Evolutionary conservation across 2,113 vertebrate genomes (phyloP), one percentile per base, ranked within the genome.

Genomic region (Oenanthe oenanthe): DNA sequence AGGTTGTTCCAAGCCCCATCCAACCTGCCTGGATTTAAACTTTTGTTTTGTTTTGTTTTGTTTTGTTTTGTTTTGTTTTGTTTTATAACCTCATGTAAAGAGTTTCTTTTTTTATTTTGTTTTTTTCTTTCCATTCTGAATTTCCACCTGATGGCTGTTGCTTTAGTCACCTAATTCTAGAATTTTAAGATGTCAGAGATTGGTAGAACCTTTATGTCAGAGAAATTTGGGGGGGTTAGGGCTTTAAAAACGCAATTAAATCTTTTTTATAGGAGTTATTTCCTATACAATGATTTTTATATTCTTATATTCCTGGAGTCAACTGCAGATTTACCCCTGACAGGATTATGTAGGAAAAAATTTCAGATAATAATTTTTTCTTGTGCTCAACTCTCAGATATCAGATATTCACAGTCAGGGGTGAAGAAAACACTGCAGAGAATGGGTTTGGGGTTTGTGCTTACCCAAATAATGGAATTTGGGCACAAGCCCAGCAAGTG

Each of bases 201-300:
- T 54, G 29, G 32, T 29, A 63, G 32, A 67, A 53, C 0, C 4
- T 32, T 88, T 67, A 40, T 54, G 47, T 74, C 29, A 68, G 9
- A 38, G 40, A 15, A 54, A 13, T 38, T 22, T 32, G 24, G 7
- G 9, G 1, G 3, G 1, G 4, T 57, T 53, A 7, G 3, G 2
- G 13, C 29, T 68, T 68, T 47, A 36, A 68, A 20, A 48, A 36
- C 36, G 7, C 21, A 57, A 48, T 22, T 4, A 86, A 86, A n/a
- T 3, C 9, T 2, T 29, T 65, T 43, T 71, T 32, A 18, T 18
- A 7, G 12, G 38, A 76, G 12, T 48, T 76, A 70, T 19, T 36
- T 68, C 18, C 36, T 54, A n/a, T 3, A n/a, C n/a, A 56, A 21
- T 53, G 3, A 47, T 40, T 81, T 66, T 47, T 34, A 38, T 81